Percentiles rank a stretch among this genome's conserved stretches.
phyloP scores from a whole-genome alignment of 2,113 vertebrate species.

The Proteles cristata region DNA sequence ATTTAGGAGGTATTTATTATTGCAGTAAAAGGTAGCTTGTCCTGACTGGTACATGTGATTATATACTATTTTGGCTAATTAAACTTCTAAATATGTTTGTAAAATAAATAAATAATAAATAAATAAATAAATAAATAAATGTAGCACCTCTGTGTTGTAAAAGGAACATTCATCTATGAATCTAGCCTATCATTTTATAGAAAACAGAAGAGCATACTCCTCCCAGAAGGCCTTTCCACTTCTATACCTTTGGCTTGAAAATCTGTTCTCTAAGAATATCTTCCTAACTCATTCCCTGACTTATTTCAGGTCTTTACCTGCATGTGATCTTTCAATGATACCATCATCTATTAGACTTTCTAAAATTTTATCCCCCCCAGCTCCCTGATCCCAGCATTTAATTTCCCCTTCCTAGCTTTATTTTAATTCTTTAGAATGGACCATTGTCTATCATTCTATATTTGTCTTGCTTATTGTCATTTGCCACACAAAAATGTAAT shows the following conservation, averaged over 20 bases:
- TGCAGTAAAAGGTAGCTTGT: neutral
- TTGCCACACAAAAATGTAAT: neutral
- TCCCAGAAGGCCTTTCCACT: neutral
- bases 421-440: neutral
- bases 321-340: neutral
- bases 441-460: neutral
- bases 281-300: neutral
- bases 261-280: neutral
- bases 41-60: neutral
- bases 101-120: too few species aligned
- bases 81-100: slow-evolving; percentile 13
- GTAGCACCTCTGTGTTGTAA: neutral
- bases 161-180: neutral
- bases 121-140: too few species aligned
- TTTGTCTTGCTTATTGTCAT: slow-evolving; percentile 16
- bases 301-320: slow-evolving; percentile 6
- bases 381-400: neutral
- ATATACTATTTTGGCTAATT: neutral
- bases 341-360: neutral
- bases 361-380: neutral
- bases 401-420: neutral
- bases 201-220: neutral
- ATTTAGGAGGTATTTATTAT: neutral
- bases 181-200: neutral
- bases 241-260: neutral